phyloP scores from a whole-genome alignment of 2,113 vertebrate species.

The Heliornis fulica region DNA sequence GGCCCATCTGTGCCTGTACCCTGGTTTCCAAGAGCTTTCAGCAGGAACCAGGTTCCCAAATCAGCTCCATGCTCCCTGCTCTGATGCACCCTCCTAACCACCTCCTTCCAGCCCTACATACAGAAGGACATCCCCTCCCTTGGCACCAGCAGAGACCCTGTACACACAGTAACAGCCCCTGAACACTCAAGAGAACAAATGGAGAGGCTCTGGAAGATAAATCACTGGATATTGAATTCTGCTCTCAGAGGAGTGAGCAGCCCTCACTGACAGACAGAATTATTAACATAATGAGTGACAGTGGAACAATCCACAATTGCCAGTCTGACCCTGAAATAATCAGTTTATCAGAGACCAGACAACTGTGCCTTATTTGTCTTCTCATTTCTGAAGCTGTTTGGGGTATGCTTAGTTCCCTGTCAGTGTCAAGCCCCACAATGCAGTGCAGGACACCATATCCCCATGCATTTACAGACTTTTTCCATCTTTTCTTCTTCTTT shows the following conservation, averaged over 20 bases:
- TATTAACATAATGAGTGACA: rapidly evolving
- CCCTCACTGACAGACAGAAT: background rate
- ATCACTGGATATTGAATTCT: background rate
- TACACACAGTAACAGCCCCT: background rate
- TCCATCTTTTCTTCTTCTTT: background rate
- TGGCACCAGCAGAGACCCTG: too few species aligned
- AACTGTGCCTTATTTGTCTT: background rate
- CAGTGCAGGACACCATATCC: background rate
- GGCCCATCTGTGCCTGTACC: background rate
- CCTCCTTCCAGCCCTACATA: background rate
- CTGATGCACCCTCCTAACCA: background rate
- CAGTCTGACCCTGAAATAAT: background rate
- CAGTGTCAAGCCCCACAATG: background rate
- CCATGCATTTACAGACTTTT: background rate
- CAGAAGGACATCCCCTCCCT: background rate
- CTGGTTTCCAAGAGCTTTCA: background rate
- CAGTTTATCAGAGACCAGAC: background rate
- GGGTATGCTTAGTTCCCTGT: background rate
- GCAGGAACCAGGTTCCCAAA: background rate
- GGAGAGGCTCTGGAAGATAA: background rate
- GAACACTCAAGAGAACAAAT: background rate
- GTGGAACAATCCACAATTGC: background rate
- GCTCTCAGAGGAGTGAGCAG: background rate
- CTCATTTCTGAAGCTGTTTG: background rate
- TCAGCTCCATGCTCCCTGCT: too few species aligned